Evolutionary conservation across 2,888 invertebrate genomes (phyloP).

Genomic region (Arge pagana): DNA sequence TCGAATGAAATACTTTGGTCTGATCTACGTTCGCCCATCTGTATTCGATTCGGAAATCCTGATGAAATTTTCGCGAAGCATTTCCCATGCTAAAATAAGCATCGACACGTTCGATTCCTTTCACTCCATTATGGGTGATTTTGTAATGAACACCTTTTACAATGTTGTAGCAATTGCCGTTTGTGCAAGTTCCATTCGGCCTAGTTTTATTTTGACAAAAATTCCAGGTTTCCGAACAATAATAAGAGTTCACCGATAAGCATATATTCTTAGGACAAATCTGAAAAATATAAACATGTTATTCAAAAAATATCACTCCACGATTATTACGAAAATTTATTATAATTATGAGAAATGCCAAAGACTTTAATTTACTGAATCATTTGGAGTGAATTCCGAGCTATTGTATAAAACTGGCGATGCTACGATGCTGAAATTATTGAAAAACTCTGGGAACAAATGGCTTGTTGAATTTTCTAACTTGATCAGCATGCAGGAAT

Average conservation of each 20-base stretch:
- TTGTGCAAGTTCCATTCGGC: conserved; percentile 37
- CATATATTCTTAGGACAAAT: conserved; percentile 46
- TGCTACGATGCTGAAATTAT: conserved; percentile 45
- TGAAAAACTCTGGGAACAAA: conserved; percentile 48
- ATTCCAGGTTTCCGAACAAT: conserved; percentile 44
- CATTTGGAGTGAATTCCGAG: conserved; percentile 27
- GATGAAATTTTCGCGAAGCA: conserved; percentile 46
- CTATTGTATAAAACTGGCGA: conserved; percentile 43
- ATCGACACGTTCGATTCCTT: conserved; percentile 56
- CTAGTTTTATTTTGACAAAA: conserved; percentile 37
- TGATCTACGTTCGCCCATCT: conserved; percentile 42
- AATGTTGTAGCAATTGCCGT: conserved; percentile 51
- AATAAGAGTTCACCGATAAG: conserved; percentile 36
- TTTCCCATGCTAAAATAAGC: conserved; percentile 56
- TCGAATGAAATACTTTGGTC: conserved; percentile 53
- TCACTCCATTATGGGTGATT: conserved; percentile 59
- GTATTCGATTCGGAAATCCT: conserved; percentile 45
- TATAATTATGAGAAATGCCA: conserved; percentile 10
- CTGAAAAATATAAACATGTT: conserved; percentile 31
- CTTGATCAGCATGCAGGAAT: conserved; percentile 53
- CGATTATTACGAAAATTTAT: conserved; percentile 4
- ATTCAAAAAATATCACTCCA: conserved; percentile 24
- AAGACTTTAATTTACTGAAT: conserved; percentile 24
- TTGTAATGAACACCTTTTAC: conserved; percentile 52
- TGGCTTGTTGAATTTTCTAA: conserved; percentile 53